A percentile compares a stretch with the other conserved stretches of the same genome.
phyloP scores from a whole-genome alignment of 2,888 invertebrate species.

The Rotaria magnacalcarata region DNA sequence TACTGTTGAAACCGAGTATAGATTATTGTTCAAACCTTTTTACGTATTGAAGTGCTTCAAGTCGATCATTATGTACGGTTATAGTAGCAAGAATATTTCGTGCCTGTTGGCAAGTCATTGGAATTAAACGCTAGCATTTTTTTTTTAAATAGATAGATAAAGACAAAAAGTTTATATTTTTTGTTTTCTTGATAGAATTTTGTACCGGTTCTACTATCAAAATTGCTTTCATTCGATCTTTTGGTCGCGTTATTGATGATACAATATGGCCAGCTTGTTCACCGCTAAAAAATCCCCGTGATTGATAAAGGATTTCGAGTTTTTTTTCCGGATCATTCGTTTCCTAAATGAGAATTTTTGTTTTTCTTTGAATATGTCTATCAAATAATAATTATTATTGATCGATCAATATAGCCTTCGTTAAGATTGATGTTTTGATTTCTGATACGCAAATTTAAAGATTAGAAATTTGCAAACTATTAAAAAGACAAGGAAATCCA shows the following conservation, averaged over 20 bases:
- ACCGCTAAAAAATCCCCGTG: slow-evolving; percentile 54
- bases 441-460: too few relatives aligned
- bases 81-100: slow-evolving; percentile 55
- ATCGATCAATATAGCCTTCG: too few relatives aligned
- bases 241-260: slow-evolving; percentile 53
- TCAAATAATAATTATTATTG: too few relatives aligned
- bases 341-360: slow-evolving; percentile 50
- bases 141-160: neutral
- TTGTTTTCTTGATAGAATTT: slow-evolving; percentile 30
- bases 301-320: slow-evolving; percentile 54
- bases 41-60: slow-evolving; percentile 55
- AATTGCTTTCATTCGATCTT: slow-evolving; percentile 55
- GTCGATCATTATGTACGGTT: slow-evolving; percentile 56
- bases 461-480: too few relatives aligned
- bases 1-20: neutral
- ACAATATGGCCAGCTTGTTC: slow-evolving; percentile 54
- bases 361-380: too few relatives aligned
- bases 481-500: too few relatives aligned
- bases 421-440: too few relatives aligned
- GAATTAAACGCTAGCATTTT: slow-evolving; percentile 53
- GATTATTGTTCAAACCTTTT: slow-evolving; percentile 52
- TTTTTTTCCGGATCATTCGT: slow-evolving; percentile 54
- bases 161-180: neutral
- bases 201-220: slow-evolving; percentile 57
- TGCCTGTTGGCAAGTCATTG: slow-evolving; percentile 57